These are phyloP conservation scores for Macropis europaea DNA, from an alignment of 2,888 invertebrate species.

Conservation along the genomic window DNA sequence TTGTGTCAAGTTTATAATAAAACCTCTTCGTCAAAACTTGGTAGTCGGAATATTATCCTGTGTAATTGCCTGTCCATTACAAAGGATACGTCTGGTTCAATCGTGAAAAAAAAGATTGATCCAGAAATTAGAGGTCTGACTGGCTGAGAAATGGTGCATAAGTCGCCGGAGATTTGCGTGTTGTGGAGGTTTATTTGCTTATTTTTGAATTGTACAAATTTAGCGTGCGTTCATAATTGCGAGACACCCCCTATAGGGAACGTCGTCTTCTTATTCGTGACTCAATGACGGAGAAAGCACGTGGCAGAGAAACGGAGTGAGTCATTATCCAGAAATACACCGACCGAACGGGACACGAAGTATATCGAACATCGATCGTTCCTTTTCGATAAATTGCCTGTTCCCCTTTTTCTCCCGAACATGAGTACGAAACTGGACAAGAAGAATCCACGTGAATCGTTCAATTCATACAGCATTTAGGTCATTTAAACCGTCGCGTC, in stretches of 20 bases:
- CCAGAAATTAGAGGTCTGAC: too few relatives aligned
- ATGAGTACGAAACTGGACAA: not conserved
- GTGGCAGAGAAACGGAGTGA: conserved; percentile 48
- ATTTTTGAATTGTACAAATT: not conserved
- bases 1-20: too few relatives aligned
- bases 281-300: conserved; percentile 57
- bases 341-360: not conserved
- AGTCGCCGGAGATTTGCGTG: too few relatives aligned
- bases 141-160: too few relatives aligned
- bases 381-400: not conserved
- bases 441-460: too few relatives aligned
- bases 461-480: too few relatives aligned
- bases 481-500: too few relatives aligned
- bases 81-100: too few relatives aligned
- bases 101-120: too few relatives aligned
- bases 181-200: not conserved
- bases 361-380: conserved; percentile 13
- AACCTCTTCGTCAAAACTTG: too few relatives aligned
- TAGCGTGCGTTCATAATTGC: not conserved
- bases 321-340: conserved; percentile 55
- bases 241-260: conserved; percentile 9
- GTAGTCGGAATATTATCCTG: too few relatives aligned
- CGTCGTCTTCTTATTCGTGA: conserved; percentile 19
- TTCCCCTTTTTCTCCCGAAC: not conserved
- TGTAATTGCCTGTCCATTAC: too few relatives aligned